Evolutionary conservation across 2,888 invertebrate species (phyloP).

Genomic region (Lamellibrachia columna): DNA sequence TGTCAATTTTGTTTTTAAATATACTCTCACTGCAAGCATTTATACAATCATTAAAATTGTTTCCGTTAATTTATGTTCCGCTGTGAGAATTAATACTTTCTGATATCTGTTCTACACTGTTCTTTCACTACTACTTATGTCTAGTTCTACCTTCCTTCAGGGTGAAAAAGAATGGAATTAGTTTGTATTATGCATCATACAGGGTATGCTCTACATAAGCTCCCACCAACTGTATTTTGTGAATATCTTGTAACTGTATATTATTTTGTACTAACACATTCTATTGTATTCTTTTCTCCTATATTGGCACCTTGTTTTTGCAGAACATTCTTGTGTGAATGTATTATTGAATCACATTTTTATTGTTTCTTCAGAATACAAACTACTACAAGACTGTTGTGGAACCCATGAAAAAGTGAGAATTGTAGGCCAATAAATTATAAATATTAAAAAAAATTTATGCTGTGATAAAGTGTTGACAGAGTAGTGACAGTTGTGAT

Average conservation of each 20-base stretch:
- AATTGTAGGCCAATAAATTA: slow-evolving; percentile 34
- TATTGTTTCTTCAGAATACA: slow-evolving; percentile 52
- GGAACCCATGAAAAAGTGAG: slow-evolving; percentile 62
- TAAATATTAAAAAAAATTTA: not conserved
- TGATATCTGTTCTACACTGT: too few relatives aligned
- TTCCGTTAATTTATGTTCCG: too few relatives aligned
- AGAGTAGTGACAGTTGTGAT: too few relatives aligned
- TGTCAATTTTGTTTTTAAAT: not conserved
- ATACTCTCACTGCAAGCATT: not conserved
- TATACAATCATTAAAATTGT: slow-evolving; percentile 18
- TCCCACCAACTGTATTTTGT: not conserved
- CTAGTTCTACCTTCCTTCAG: too few relatives aligned
- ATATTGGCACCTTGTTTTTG: not conserved
- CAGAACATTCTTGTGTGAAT: not conserved
- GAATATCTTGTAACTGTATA: not conserved
- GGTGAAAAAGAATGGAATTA: not conserved
- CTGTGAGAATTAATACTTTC: too few relatives aligned
- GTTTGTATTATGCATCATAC: not conserved
- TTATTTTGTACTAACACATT: not conserved
- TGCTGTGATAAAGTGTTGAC: too few relatives aligned
- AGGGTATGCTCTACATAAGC: not conserved
- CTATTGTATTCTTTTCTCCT: not conserved
- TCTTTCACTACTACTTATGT: too few relatives aligned
- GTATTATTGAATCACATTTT: not conserved
- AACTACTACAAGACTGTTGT: slow-evolving; percentile 56